Percentiles rank a stretch among this genome's conserved stretches.
phyloP scores from a whole-genome alignment of 1,140 invertebrate species.

The Drosophila baimaii region DNA sequence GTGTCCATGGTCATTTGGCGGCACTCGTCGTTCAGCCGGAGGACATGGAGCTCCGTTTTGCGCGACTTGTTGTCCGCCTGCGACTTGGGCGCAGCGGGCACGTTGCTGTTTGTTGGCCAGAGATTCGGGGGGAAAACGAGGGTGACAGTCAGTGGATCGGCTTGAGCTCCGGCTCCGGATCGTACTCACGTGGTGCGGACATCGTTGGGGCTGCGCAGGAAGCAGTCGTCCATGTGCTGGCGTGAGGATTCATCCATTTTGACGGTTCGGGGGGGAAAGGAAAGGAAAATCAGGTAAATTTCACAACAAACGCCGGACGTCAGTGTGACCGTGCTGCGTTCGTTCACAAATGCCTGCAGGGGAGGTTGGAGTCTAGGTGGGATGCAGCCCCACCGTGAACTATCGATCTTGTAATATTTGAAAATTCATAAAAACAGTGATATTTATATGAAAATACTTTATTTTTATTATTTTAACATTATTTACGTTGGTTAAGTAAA shows the following conservation, averaged over 20 bases:
- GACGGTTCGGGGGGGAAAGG: neutral
- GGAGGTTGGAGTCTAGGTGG: neutral
- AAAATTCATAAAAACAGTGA: too few species aligned
- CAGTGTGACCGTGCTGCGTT: neutral
- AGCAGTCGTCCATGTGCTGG: slow-evolving; percentile 86
- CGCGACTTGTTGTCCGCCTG: slow-evolving; percentile 84
- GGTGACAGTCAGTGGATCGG: neutral
- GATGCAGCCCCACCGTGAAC: too few species aligned
- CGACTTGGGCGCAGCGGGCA: slow-evolving; percentile 51
- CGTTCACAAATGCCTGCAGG: too few species aligned
- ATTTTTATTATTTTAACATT: too few species aligned
- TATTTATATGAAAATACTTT: too few species aligned
- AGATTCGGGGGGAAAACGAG: slow-evolving; percentile 7
- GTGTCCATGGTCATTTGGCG: slow-evolving; percentile 89
- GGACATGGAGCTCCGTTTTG: slow-evolving; percentile 89
- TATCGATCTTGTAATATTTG: too few species aligned
- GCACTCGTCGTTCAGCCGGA: slow-evolving; percentile 87
- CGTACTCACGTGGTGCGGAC: slow-evolving; percentile 86
- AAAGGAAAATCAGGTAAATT: slow-evolving; percentile 29
- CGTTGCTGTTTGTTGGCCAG: slow-evolving; percentile 54
- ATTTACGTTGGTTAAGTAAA: too few species aligned
- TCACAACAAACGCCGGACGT: slow-evolving; percentile 28
- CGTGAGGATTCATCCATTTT: slow-evolving; percentile 84
- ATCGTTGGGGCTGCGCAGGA: slow-evolving; percentile 85
- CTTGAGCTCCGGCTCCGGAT: too few species aligned